Evolutionary conservation across 2,797 vertebrate genomes (phyloP).

Genomic region (Thunnus albacares): DNA sequence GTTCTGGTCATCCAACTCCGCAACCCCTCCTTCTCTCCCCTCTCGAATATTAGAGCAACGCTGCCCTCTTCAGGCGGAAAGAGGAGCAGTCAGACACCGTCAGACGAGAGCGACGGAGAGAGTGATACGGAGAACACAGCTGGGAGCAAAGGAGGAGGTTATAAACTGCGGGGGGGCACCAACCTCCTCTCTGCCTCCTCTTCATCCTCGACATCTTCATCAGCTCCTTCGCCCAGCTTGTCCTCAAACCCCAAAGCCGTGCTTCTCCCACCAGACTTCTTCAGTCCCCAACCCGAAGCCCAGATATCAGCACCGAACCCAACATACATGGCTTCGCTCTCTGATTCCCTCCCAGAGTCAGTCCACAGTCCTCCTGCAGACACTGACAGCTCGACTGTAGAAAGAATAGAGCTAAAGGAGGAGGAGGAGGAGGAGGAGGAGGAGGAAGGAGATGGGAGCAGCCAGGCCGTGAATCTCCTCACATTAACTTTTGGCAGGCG

Average conservation of each 20-base stretch:
- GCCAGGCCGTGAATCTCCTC: constrained; percentile 47
- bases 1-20: accelerated
- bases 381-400: not conserved
- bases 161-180: not conserved
- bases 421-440: not conserved
- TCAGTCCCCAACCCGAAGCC: not conserved
- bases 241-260: not conserved
- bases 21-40: not conserved
- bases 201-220: constrained; percentile 1
- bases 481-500: constrained; percentile 57
- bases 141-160: not conserved
- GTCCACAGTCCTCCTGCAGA: not conserved
- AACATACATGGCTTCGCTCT: too few species aligned
- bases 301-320: not conserved
- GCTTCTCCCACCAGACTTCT: not conserved
- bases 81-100: not conserved
- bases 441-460: not conserved
- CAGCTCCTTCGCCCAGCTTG: not conserved
- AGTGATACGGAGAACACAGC: not conserved
- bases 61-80: constrained; percentile 43
- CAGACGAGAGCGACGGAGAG: constrained; percentile 22
- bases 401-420: not conserved
- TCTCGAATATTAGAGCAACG: not conserved
- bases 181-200: constrained; percentile 32
- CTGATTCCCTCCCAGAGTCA: not conserved